phyloP scores from a whole-genome alignment of 2,113 vertebrate species.

The Mobula birostris region DNA sequence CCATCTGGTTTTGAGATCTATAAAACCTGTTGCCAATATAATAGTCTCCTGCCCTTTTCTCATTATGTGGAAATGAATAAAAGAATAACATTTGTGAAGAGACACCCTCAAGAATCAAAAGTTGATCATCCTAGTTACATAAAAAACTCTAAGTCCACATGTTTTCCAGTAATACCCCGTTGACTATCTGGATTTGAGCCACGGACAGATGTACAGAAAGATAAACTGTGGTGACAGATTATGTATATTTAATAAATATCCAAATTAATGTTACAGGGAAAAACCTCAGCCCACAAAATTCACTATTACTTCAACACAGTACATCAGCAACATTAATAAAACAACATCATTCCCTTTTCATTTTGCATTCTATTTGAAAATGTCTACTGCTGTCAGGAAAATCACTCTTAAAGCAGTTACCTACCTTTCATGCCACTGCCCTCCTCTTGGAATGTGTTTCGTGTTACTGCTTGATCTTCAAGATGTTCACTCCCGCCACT shows the following conservation, averaged over 20 bases:
- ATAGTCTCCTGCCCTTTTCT: not conserved
- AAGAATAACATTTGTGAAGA: not conserved
- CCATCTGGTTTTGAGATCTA: not conserved
- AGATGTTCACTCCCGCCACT: conserved; percentile 97
- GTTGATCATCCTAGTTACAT: not conserved
- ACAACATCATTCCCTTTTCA: not conserved
- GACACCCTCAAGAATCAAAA: not conserved
- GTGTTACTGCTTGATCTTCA: conserved; percentile 78
- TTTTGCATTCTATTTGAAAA: not conserved
- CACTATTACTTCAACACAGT: not conserved
- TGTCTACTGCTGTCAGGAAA: not conserved
- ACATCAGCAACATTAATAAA: conserved; percentile 5
- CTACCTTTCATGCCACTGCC: conserved; percentile 99
- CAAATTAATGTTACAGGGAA: not conserved
- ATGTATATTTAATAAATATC: too few species aligned
- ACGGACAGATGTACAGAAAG: not conserved
- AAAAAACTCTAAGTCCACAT: not conserved
- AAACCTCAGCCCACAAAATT: not conserved
- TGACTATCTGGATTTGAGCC: not conserved
- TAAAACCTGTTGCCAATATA: not conserved
- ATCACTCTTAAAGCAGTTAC: conserved; percentile 40
- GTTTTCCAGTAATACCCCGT: not conserved
- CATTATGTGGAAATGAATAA: not conserved
- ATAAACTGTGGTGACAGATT: not conserved
- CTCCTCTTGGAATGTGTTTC: conserved; percentile 94